A percentile compares a stretch with the other conserved stretches of the same genome.
Evolutionary conservation across 2,888 invertebrate genomes (phyloP).

Genomic region (Hirtodrosophila confusa): DNA sequence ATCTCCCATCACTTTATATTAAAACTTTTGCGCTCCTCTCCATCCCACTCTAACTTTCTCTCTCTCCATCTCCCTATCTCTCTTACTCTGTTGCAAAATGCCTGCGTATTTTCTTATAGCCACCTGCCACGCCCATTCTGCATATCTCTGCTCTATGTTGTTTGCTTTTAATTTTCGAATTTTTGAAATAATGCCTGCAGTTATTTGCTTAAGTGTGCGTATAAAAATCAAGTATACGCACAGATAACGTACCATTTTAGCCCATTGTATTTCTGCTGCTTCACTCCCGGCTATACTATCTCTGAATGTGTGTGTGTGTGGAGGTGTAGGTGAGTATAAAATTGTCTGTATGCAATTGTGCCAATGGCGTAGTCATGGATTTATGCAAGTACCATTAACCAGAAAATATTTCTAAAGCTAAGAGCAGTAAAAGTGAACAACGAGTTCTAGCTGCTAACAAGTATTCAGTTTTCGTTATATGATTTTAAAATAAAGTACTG

Average conservation of each 20-base stretch:
- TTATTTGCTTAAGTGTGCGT: conserved; percentile 79
- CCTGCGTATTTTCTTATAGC: conserved; percentile 58
- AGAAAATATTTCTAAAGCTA: neutral
- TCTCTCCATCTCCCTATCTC: conserved; percentile 2
- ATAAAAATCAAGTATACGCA: conserved; percentile 79
- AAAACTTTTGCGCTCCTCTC: conserved; percentile 53
- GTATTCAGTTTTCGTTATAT: no score
- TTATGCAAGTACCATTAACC: neutral
- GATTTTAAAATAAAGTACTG: no score
- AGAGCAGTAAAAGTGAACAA: no score
- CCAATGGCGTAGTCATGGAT: conserved; percentile 36
- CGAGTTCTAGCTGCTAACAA: no score
- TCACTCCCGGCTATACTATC: conserved; percentile 20
- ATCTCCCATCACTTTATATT: conserved; percentile 76
- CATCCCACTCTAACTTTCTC: conserved; percentile 6
- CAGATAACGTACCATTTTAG: conserved; percentile 67
- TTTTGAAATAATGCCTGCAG: conserved; percentile 77
- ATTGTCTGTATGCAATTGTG: conserved; percentile 16
- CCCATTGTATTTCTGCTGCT: conserved; percentile 45
- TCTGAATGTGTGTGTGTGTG: conserved; percentile 4
- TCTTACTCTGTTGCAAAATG: conserved; percentile 14
- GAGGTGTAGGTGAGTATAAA: conserved; percentile 2
- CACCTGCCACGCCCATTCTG: conserved; percentile 35
- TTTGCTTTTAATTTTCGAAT: conserved; percentile 79
- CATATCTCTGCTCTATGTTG: conserved; percentile 57